These are phyloP conservation scores for Oreonectes daqikongensis DNA, from an alignment of 2,797 vertebrate genomes.

Conservation along the genomic window DNA sequence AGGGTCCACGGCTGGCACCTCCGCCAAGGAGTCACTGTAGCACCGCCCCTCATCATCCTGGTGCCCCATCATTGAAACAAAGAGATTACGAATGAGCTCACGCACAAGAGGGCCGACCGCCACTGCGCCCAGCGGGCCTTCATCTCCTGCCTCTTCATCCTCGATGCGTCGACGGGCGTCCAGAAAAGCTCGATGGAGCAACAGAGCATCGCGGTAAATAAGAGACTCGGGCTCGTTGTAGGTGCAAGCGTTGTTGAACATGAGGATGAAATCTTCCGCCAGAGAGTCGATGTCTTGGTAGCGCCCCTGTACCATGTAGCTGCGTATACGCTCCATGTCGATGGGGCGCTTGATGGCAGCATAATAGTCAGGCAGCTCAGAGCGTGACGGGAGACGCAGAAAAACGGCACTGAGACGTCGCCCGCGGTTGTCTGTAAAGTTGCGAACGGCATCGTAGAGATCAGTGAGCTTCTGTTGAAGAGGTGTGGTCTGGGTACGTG, in stretches of 20 bases:
- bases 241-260: slow-evolving; percentile 99
- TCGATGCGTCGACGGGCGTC: slow-evolving; percentile 90
- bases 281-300: slow-evolving; percentile 96
- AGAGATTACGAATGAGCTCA: slow-evolving; percentile 95
- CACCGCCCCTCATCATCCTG: slow-evolving; percentile 97
- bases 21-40: slow-evolving; percentile 97
- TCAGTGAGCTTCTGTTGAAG: slow-evolving; percentile 96
- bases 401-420: slow-evolving; percentile 96
- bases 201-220: slow-evolving; percentile 95
- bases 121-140: slow-evolving; percentile 75
- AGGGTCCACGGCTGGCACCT: slow-evolving; percentile 92
- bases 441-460: slow-evolving; percentile 95
- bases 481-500: slow-evolving; percentile 96
- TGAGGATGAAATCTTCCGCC: slow-evolving; percentile 96
- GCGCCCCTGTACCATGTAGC: slow-evolving; percentile 93
- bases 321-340: slow-evolving; percentile 96
- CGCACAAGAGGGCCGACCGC: slow-evolving; percentile 86
- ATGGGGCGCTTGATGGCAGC: slow-evolving; percentile 95
- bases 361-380: slow-evolving; percentile 97
- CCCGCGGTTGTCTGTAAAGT: slow-evolving; percentile 93
- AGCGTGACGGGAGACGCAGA: slow-evolving; percentile 90
- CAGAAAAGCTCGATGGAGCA: slow-evolving; percentile 93
- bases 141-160: slow-evolving; percentile 87
- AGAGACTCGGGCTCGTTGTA: slow-evolving; percentile 98
- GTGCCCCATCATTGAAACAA: slow-evolving; percentile 96